These are phyloP conservation scores for Huso huso DNA, from an alignment of 2,797 vertebrate genomes.

Conservation along the genomic window DNA sequence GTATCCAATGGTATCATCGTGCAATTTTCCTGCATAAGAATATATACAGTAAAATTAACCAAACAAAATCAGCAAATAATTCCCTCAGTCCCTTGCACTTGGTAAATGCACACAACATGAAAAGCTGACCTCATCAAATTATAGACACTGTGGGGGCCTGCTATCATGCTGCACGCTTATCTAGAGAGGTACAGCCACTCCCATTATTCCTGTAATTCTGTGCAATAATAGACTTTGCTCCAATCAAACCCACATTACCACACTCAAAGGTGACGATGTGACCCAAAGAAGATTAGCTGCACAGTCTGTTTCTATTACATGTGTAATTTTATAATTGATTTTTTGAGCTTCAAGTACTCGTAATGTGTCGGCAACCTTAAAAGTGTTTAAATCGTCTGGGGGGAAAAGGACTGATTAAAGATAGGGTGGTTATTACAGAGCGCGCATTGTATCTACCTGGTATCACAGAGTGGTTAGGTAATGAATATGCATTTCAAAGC, in stretches of 20 bases:
- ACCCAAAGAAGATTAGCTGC: constrained; percentile 66
- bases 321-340: constrained; percentile 78
- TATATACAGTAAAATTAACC: too few relatives aligned
- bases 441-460: too few relatives aligned
- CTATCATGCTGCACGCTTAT: constrained; percentile 66
- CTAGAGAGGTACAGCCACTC: constrained; percentile 68
- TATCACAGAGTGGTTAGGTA: too few relatives aligned
- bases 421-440: too few relatives aligned
- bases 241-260: constrained; percentile 71
- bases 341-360: constrained; percentile 48
- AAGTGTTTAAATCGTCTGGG: too few relatives aligned
- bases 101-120: constrained; percentile 32
- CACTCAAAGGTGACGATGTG: constrained; percentile 53
- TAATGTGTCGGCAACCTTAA: constrained; percentile 43
- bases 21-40: too few relatives aligned
- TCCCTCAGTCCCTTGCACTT: constrained; percentile 30
- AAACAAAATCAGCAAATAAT: too few relatives aligned
- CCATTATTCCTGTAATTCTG: constrained; percentile 62
- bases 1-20: too few relatives aligned
- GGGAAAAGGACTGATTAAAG: too few relatives aligned
- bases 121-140: constrained; percentile 63
- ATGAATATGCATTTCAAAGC: too few relatives aligned
- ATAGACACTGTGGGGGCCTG: constrained; percentile 50
- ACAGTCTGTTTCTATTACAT: constrained; percentile 59
- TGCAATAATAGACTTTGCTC: constrained; percentile 59